Evolutionary conservation across 2,797 vertebrate genomes (phyloP), one percentile per base, ranked within the genome.

Genomic region (Cryptoblepharus egeriae): DNA sequence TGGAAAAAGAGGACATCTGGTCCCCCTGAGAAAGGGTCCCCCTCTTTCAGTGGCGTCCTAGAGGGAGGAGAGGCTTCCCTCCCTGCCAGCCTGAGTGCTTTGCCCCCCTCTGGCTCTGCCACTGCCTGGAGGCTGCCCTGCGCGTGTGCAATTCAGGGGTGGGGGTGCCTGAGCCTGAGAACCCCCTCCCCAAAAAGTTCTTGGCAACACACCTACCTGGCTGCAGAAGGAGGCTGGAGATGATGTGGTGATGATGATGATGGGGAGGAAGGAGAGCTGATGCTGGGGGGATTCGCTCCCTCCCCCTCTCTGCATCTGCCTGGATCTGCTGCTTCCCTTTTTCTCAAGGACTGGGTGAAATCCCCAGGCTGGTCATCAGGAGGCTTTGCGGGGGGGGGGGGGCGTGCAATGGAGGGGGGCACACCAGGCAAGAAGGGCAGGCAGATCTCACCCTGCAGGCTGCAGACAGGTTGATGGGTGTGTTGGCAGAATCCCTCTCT

Each of bases 341-440:
- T 86, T 95, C 91, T 95, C 95, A 96, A 96, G 94, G 95, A 96
- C 95, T 94, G 94, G 95, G 95, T 94, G 95, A 95, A 95, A 96
- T 96, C 96, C 95, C 95, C 90, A 83, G 76, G 94, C 95, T 94
- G 96, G 96, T 95, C 96, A 95, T 90, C 93, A 93, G 94, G 95
- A 95, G 94, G 95, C 95, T 96, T 93, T 93, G n/a, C n/a, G n/a
- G n/a, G n/a, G n/a, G n/a, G n/a, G n/a, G n/a, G n/a, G n/a, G 94
- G 93, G 95, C 93, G 93, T 90, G 94, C 88, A 95, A 96, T 96
- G 95, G 94, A 96, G 57, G 75, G 89, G 83, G 92, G 87, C 45
- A 88, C 90, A 85, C 93, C 93, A 93, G 91, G 93, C 92, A 92
- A 93, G 92, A 90, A 88, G 92, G 89, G 90, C 61, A 87, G 88